Conservation (phyloP, 2,888 invertebrate species). For the Labia minor region DNA sequence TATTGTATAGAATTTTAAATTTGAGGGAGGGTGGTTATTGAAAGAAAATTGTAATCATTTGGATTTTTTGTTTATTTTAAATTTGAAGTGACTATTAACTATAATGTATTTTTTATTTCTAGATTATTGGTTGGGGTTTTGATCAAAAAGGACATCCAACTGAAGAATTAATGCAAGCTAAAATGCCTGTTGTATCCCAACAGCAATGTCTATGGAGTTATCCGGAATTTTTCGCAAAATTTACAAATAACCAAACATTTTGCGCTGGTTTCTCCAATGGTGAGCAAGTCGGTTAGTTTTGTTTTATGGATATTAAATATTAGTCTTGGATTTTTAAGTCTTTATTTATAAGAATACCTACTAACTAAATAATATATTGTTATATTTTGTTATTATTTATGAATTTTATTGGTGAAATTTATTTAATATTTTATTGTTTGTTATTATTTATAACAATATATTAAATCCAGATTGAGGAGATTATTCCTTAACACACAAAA, state of each 20-base stretch:
- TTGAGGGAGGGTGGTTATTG: too few species aligned
- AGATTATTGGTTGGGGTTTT: conserved; percentile 43
- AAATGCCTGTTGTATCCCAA: conserved; percentile 50
- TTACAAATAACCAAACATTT: conserved; percentile 46
- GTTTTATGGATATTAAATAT: not conserved
- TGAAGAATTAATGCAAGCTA: conserved; percentile 45
- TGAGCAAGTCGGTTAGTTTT: conserved; percentile 26
- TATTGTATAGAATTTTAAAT: too few species aligned
- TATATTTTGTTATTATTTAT: not conserved
- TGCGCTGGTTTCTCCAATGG: conserved; percentile 40
- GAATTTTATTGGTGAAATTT: not conserved
- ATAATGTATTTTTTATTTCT: conserved; percentile 23
- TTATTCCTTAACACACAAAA: too few species aligned
- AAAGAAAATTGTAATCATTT: too few species aligned
- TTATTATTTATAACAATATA: too few species aligned
- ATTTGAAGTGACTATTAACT: not conserved
- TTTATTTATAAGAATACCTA: not conserved
- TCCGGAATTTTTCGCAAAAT: conserved; percentile 48
- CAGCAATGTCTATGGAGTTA: conserved; percentile 49
- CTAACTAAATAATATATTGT: not conserved
- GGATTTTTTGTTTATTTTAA: not conserved
- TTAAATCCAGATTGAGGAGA: too few species aligned
- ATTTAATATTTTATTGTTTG: too few species aligned
- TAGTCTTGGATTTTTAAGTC: not conserved
- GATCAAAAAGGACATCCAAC: conserved; percentile 48